Conservation (phyloP, 2,888 invertebrate species). For the Polymixis lichenea region DNA sequence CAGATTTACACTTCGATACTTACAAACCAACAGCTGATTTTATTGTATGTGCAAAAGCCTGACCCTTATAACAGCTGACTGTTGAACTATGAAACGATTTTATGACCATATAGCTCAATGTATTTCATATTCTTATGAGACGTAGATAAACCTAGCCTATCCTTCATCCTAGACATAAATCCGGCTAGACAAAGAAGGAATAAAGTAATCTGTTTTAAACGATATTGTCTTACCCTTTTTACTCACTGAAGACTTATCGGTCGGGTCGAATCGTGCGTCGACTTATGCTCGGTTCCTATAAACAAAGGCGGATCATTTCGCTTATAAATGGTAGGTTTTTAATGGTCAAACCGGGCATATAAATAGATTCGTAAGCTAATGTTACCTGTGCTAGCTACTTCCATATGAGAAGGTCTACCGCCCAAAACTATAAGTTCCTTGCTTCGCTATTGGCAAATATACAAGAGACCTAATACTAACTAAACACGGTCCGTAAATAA, state of each 20-base stretch:
- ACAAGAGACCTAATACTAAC: too few relatives aligned
- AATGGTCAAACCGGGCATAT: too few relatives aligned
- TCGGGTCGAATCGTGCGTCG: not conserved
- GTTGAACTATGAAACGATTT: constrained; percentile 21
- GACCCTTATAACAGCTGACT: constrained; percentile 13
- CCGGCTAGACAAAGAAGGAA: constrained; percentile 7
- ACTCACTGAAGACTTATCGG: not conserved
- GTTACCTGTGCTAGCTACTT: too few relatives aligned
- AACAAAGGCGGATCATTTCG: too few relatives aligned
- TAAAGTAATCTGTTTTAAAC: constrained; percentile 31
- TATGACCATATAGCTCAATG: constrained; percentile 19
- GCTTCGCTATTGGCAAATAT: too few relatives aligned
- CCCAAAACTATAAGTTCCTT: too few relatives aligned
- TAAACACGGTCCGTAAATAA: too few relatives aligned
- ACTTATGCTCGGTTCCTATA: not conserved
- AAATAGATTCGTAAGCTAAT: too few relatives aligned
- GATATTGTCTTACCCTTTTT: constrained; percentile 44
- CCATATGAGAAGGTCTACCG: too few relatives aligned
- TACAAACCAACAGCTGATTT: constrained; percentile 5
- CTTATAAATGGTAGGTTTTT: too few relatives aligned
- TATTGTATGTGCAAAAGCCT: not conserved
- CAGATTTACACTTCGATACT: not conserved
- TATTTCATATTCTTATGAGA: constrained; percentile 31
- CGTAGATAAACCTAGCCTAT: not conserved
- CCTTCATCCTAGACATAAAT: constrained; percentile 24